These are phyloP conservation scores for Ramazzottius varieornatus DNA, from an alignment of 2,888 invertebrate genomes.

Conservation along the genomic window DNA sequence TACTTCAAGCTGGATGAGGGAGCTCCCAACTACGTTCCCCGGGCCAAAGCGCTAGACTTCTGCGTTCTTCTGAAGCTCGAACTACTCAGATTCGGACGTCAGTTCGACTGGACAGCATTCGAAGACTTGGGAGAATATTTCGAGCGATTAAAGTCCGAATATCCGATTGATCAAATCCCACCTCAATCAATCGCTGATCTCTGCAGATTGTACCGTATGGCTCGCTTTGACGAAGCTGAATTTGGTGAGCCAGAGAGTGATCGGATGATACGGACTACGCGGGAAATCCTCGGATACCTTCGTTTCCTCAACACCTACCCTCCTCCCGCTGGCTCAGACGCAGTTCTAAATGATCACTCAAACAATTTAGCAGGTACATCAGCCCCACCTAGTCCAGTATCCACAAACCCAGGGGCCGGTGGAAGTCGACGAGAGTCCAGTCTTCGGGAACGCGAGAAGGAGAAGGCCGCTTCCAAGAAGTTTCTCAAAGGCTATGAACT, in stretches of 20 bases:
- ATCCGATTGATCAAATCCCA: background rate
- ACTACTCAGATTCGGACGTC: background rate
- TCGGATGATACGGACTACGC: background rate
- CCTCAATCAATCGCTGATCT: background rate
- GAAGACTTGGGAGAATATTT: conserved; percentile 1
- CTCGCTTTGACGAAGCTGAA: background rate
- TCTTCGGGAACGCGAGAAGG: background rate
- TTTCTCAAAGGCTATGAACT: background rate
- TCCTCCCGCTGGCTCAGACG: background rate
- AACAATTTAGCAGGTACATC: background rate
- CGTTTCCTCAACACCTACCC: background rate
- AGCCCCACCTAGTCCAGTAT: background rate
- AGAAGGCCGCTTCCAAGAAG: background rate
- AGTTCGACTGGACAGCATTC: background rate
- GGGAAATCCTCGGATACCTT: background rate
- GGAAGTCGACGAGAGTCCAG: background rate
- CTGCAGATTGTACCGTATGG: background rate
- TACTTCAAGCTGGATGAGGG: background rate
- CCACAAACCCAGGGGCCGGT: background rate
- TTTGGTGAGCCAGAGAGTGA: background rate
- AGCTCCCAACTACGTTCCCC: background rate
- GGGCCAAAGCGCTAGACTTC: background rate
- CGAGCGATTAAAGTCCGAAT: background rate
- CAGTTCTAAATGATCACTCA: background rate
- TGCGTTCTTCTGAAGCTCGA: background rate